Evolutionary conservation across 2,113 vertebrate species (phyloP), one percentile per base, ranked within the genome.

Genomic region (Alouatta palliata): DNA sequence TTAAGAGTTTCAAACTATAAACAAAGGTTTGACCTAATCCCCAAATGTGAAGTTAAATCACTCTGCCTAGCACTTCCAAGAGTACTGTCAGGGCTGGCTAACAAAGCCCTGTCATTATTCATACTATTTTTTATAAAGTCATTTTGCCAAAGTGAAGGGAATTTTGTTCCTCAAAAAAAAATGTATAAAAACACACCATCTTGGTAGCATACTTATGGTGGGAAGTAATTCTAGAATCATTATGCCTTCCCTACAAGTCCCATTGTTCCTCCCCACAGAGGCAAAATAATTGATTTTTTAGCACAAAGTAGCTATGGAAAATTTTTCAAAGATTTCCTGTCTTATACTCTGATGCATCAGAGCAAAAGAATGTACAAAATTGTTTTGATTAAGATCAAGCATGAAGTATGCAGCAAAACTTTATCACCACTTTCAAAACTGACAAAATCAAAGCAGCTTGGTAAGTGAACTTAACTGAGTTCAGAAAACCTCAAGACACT

Each of bases 261-360:
- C 3, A 25, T 5, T 93, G 11, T 88, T 81, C 25, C 37, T 97
- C n/a, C 45, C 37, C 17, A 54, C 14, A 66, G 47, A 95, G 68
- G 9, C 35, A 56, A 75, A 76, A 68, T 11, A 87, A 94, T 76
- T 79, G 92, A 91, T 88, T 88, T 96, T 97, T 95, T 45, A 92
- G 84, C 35, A 92, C 14, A 71, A 77, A 92, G 43, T 90, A 90
- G 37, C 37, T 37, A 81, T 54, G 56, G 30, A 83, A 92, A 92
- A 91, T 0, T 40, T 84, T 94, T 43, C 93, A 97, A 17, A 73
- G 90, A 96, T 97, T 96, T 98, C 56, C 92, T 94, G 84, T 94
- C 92, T 87, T 77, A 90, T 66, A 97, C 90, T 90, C 76, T 94
- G 84, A 95, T 43, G 32, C 30, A 58, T 87, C 87, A 58, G 71